Evolutionary conservation across 1,140 invertebrate genomes (phyloP).

Genomic region (Acromyrmex heyeri): DNA sequence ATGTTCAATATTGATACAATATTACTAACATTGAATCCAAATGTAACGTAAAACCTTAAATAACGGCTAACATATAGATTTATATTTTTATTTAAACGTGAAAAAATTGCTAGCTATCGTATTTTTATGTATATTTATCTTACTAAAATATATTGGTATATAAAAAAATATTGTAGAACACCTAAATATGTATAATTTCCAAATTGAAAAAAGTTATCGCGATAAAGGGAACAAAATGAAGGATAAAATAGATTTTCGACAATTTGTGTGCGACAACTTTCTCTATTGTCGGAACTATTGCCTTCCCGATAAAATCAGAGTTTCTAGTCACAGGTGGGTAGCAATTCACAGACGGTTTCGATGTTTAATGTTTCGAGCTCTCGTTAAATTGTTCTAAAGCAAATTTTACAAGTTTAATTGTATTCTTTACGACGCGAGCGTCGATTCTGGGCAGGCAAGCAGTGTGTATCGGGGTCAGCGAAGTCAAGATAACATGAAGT

Average conservation of each 20-base stretch:
- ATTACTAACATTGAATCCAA: background rate
- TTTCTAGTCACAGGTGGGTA: slow-evolving; percentile 11
- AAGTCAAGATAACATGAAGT: slow-evolving; percentile 66
- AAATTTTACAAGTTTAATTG: slow-evolving; percentile 64
- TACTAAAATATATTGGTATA: background rate
- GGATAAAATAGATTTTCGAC: slow-evolving; percentile 19
- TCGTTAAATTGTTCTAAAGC: slow-evolving; percentile 55
- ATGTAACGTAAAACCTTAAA: slow-evolving; percentile 22
- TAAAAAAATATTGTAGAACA: background rate
- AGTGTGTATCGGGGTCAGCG: slow-evolving; percentile 60
- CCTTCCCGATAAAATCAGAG: slow-evolving; percentile 26
- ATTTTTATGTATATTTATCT: slow-evolving; percentile 10
- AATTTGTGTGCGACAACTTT: background rate
- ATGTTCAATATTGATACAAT: background rate
- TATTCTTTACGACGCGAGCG: slow-evolving; percentile 53
- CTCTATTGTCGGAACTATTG: background rate
- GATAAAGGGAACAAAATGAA: background rate
- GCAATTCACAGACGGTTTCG: slow-evolving; percentile 11
- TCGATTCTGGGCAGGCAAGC: slow-evolving; percentile 20
- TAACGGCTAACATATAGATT: background rate
- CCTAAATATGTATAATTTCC: background rate
- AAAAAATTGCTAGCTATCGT: background rate
- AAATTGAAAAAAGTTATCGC: background rate
- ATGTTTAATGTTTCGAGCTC: slow-evolving; percentile 54
- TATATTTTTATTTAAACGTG: slow-evolving; percentile 10